Evolutionary conservation across 2,888 invertebrate genomes (phyloP), one percentile per base, ranked within the genome.

Genomic region (Sinohyriopsis cumingii): DNA sequence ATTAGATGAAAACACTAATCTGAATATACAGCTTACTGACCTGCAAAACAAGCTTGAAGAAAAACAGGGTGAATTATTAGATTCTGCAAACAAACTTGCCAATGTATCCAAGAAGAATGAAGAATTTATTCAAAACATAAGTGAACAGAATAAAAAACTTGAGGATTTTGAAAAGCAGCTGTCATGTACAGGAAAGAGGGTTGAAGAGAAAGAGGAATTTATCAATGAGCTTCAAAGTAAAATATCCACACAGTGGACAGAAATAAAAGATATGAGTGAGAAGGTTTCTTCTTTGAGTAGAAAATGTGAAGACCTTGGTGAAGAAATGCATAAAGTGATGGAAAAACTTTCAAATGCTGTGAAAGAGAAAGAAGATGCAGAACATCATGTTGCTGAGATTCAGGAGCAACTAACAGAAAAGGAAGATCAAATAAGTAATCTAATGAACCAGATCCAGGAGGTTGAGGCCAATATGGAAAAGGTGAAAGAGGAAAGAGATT

Each of bases 401-500:
- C 56, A 74, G 15, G 59, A 68, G 24, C 65, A 22, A 7, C 28
- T 74, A 22, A 59, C 68, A 25, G 72, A 79, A 64, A 72, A 76
- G 66, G 74, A 77, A 20, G 68, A 55, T 67, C 76, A 77, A 57
- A 69, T 72, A 24, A 67, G 65, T 28, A 75, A 73, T 69, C 67
- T 77, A 28, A 63, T 62, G 12, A 77, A 77, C 55, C 74, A 77
- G 65, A 65, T 77, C 45, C 77, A 74, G 24, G 77, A 77, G 67
- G 63, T 75, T 18, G 71, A 77, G 33, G 63, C 69, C 45, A 71
- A 70, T 62, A 24, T 75, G 18, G 19, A 19, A 22, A 75, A 75
- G 55, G 69, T 77, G 5, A 77, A 75, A 63, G 72, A 77, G 61
- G 73, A 77, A 60, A 71, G 75, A 33, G 71, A 75, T 55, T 54